Base-by-base conservation (phyloP, 2,888 invertebrate genomes). In the Capitulum mitella region DNA sequence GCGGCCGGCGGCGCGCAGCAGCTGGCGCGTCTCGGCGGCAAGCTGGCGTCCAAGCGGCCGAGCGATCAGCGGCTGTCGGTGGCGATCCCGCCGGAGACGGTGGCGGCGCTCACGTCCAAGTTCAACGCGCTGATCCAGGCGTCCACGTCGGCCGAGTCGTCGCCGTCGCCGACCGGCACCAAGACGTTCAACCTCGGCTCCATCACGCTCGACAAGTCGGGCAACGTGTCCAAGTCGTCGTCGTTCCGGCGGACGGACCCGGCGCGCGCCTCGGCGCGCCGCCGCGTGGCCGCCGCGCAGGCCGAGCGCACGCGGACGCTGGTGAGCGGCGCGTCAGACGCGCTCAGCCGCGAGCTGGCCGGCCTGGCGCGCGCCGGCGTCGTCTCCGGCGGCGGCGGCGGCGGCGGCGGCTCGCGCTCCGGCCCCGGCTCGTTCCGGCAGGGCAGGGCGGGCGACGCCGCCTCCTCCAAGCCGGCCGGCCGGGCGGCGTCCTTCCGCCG, bases 1-100 rank as follows among this genome's bases (percentile, higher is more conserved):
- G n/a, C 22, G n/a, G 54, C 54, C 22, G 22, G 54, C n/a, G 54
- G 22, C 26, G 6, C 22, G 26, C 54, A n/a, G n/a, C 22, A 54
- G 81, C 81, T 51, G 79, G 80, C 80, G 79, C 81, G 16, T 2
- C 0, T 32, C 1, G 32, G 61, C 14, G 61, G 14, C 12, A 61
- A 61, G n/a, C 32, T 32, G 32, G n/a, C n/a, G 32, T n/a, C 61
- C 3, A 61, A 61, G 61, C 61, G 61, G 61, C 12, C 51, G 19
- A 16, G n/a, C 32, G 70, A 70, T 5, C 70, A 70, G 70, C 70
- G 70, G 8, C 34, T 70, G 6, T 70, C 37, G 6, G 37, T 70
- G 19, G 70, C 37, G 12, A 70, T 70, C 8, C 22, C 70, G 32
- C 70, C 70, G 6, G 70, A n/a, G 22, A 70, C 70, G 5, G 70